Evolutionary conservation across 2,888 invertebrate genomes (phyloP), one percentile per base, ranked within the genome.

Genomic region (Alloplasta piceator): DNA sequence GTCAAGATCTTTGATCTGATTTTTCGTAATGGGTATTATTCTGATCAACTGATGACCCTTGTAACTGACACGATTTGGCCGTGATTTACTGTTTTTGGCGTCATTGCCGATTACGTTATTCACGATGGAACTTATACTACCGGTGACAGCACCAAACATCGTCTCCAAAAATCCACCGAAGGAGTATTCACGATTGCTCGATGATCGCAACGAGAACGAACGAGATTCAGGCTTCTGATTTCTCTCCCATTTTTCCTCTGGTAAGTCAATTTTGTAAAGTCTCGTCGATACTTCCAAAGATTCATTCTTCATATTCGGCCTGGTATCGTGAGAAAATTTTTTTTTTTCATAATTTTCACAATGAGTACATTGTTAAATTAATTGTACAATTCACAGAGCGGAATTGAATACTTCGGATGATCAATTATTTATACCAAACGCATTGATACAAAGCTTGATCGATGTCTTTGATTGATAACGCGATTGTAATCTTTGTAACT

Each of bases 11-110:
- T 89, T 89, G 0, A 94, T 89, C 48, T 94, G 93, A 0, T 85
- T 87, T 39, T 92, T 91, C 7, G 92, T 92, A 66, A 87, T 91
- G 0, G 94, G 93, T 36, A 92, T 91, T 0, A 94, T 85, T 0
- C 94, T 91, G 6, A 94, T 84, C 39, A 94, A 87, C 86, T 94
- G 94, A 87, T 93, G 94, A 38, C 94, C 94, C 88, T 93, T 94
- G 86, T 94, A 94, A 82, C 91, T 94, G 1, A 92, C 87, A 46
- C 86, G 85, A 38, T 70, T 85, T 0, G 63, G 46, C n/a, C 80
- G 71, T 4, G 80, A 26, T 61, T 75, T 86, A 0, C 82, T 63
- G 67, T 67, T 86, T 71, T 89, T 87, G 0, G 88, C 82, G 71
- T 91, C 91, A 3, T 80, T 71, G 0, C 89, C 88, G 0, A 90